Evolutionary conservation across 2,797 vertebrate genomes (phyloP).

Genomic region (Tadarida brasiliensis): DNA sequence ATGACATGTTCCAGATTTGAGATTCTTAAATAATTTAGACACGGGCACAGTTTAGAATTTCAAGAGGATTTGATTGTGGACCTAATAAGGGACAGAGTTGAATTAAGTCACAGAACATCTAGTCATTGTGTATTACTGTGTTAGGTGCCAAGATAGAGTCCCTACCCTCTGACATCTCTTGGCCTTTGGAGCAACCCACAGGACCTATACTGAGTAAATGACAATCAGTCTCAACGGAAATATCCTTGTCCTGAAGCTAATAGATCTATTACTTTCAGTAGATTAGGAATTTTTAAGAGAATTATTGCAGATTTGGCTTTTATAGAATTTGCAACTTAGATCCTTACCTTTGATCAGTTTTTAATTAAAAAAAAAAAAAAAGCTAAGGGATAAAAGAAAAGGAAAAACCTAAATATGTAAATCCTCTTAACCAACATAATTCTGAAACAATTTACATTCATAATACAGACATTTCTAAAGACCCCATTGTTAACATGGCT

Average conservation of each 20-base stretch:
- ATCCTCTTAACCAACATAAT: neutral
- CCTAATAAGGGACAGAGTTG: neutral
- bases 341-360: neutral
- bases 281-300: neutral
- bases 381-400: neutral
- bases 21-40: neutral
- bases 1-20: neutral
- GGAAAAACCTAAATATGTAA: constrained; percentile 2
- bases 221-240: neutral
- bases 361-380: neutral
- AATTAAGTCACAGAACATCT: neutral
- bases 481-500: neutral
- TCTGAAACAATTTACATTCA: neutral
- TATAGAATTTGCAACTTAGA: neutral
- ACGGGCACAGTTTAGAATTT: neutral
- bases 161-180: neutral
- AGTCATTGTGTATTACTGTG: neutral
- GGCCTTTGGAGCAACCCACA: neutral
- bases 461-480: neutral
- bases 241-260: neutral
- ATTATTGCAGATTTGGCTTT: neutral
- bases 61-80: neutral
- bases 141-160: neutral
- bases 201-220: neutral
- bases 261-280: neutral